These are phyloP conservation scores for Lasioglossum morio DNA, from an alignment of 2,888 invertebrate genomes.

Conservation along the genomic window DNA sequence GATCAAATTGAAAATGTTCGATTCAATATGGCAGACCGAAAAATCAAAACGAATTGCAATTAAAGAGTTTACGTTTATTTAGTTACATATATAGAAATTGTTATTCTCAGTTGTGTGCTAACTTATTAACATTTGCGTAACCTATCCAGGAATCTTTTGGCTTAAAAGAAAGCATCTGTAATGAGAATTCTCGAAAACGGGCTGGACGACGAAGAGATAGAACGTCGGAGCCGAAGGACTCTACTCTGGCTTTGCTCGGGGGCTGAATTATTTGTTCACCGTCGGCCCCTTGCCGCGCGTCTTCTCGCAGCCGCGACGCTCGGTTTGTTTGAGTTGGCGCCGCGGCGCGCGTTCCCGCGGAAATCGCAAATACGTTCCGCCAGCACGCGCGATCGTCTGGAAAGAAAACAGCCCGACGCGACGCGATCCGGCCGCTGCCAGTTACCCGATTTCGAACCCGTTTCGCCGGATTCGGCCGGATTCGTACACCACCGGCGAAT, in stretches of 20 bases:
- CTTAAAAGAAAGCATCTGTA: no score
- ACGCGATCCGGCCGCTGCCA: not conserved
- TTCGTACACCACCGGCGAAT: not conserved
- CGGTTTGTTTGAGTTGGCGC: constrained; percentile 75
- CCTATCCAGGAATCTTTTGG: no score
- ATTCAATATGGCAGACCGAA: no score
- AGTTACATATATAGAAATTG: no score
- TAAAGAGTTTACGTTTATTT: no score
- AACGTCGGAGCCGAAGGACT: constrained; percentile 34
- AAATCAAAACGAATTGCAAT: no score
- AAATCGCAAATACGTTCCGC: constrained; percentile 54
- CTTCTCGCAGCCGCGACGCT: constrained; percentile 49
- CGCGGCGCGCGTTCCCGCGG: constrained; percentile 44
- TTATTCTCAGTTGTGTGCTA: no score
- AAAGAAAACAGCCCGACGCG: constrained; percentile 59
- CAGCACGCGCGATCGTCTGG: constrained; percentile 34
- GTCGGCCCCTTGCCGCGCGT: constrained; percentile 46
- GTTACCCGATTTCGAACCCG: not conserved
- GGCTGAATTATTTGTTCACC: constrained; percentile 16
- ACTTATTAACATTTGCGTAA: no score
- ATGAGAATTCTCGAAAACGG: no score
- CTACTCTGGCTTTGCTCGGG: not conserved
- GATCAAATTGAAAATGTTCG: no score
- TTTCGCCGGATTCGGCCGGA: not conserved
- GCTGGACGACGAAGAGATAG: constrained; percentile 1